These are phyloP conservation scores for Pempheris klunzingeri DNA, from an alignment of 2,797 vertebrate genomes.

Conservation along the genomic window DNA sequence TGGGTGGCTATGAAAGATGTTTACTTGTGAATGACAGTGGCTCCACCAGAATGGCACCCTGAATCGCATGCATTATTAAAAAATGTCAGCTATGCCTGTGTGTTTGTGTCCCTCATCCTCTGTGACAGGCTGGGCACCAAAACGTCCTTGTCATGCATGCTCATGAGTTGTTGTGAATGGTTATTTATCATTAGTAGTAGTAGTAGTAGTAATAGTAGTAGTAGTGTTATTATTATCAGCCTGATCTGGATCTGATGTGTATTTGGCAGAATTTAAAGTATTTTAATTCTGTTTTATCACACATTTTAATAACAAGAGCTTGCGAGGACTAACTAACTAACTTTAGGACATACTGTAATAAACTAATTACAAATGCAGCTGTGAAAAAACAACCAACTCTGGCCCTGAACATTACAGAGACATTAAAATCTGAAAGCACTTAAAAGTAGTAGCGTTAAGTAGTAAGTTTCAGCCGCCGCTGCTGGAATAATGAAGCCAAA, in stretches of 20 bases:
- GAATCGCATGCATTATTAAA: conserved; percentile 78
- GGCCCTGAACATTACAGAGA: not conserved
- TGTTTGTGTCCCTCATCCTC: conserved; percentile 51
- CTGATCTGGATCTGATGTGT: not conserved
- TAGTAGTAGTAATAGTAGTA: no score
- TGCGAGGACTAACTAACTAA: not conserved
- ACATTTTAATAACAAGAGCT: no score
- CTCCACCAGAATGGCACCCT: conserved; percentile 76
- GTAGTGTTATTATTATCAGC: no score
- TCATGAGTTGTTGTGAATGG: no score
- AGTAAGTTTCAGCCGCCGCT: not conserved
- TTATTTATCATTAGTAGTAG: no score
- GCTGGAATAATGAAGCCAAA: not conserved
- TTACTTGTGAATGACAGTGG: conserved; percentile 71
- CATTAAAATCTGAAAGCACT: not conserved
- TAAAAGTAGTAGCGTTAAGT: no score
- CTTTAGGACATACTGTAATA: not conserved
- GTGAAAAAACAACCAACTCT: not conserved
- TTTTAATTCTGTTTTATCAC: no score
- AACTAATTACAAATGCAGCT: not conserved
- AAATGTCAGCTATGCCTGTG: conserved; percentile 70
- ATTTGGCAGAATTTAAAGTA: conserved; percentile 8
- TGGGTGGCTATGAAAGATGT: conserved; percentile 49
- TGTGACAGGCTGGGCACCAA: conserved; percentile 37
- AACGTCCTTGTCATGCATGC: conserved; percentile 53